A percentile compares a stretch with the other conserved stretches of the same genome.
Evolutionary conservation across 2,113 vertebrate species (phyloP).

Genomic region (Mormyrus lacerda): DNA sequence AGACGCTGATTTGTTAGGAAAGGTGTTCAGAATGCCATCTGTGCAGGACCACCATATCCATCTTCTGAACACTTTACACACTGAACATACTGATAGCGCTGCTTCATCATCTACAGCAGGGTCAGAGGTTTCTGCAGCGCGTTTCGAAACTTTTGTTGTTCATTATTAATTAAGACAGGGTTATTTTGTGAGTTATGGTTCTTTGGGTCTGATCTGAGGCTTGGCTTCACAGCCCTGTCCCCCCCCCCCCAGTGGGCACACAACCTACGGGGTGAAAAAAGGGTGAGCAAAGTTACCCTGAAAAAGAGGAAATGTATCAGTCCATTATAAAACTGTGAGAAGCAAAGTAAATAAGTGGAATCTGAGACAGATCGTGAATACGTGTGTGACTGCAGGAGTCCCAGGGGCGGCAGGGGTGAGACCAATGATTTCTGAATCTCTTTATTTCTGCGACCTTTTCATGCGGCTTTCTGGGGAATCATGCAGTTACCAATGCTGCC

Average conservation of each 20-base stretch:
- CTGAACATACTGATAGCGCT: background rate
- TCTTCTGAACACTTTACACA: background rate
- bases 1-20: background rate
- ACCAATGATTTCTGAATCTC: background rate
- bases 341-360: background rate
- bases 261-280: background rate
- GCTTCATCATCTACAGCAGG: background rate
- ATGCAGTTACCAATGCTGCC: background rate
- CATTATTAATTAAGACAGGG: background rate
- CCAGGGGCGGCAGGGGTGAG: background rate
- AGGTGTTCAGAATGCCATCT: background rate
- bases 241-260: background rate
- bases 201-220: background rate
- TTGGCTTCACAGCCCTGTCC: background rate
- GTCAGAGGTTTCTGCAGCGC: background rate
- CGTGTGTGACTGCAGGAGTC: background rate
- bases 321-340: background rate
- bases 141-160: background rate
- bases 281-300: background rate
- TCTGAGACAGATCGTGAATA: background rate
- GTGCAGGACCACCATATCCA: too few relatives aligned
- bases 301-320: background rate
- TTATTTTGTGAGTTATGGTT: background rate
- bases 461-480: background rate
- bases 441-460: background rate